Evolutionary conservation across 2,113 vertebrate genomes (phyloP), one percentile per base, ranked within the genome.

Genomic region (Ancistrus triradiatus): DNA sequence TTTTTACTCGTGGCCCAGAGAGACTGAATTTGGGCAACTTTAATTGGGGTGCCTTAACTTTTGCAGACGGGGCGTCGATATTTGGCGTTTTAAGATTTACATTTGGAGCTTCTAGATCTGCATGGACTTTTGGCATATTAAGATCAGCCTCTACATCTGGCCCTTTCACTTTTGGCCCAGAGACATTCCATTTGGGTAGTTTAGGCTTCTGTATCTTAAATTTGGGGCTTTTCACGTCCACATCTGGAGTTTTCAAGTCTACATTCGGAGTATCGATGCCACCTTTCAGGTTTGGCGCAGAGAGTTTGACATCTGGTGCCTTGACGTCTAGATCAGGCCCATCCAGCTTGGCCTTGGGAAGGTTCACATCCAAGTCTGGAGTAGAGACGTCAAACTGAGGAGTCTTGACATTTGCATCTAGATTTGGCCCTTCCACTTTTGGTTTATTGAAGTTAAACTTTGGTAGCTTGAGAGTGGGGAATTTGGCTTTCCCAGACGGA

Each of bases 1-100:
- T 50, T 74, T 81, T 81, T 7, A 73, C 64, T 2, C 15, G 74
- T 69, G 68, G 56, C 2, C 42, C 75, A 2, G 78, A 62, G 3
- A 56, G 42, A 22, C 64, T 63, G 64, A 84, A 74, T 33, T 59
- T 80, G 35, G 81, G 81, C 3, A 73, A 4, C 35, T 84, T 81
- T 1, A 84, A 3, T 14, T 78, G 68, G 9, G 82, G 78, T 2
- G 67, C 1, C 17, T 76, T 80, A 7, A 75, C 1, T 66, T 76
- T 82, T 24, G 63, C 68, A 31, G 59, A 67, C 55, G 73, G 55
- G 27, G 11, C 64, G 57, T 81, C 74, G 66, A 77, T 59, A 1
- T 74, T 73, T 63, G 77, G 77, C 46, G 63, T 10, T 31, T 78
- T 46, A 56, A 75, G 24, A 14, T 76, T 18, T 15, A 42, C 38